Conservation (phyloP, 2,888 invertebrate genomes). For the Ischnus inquisitorius region DNA sequence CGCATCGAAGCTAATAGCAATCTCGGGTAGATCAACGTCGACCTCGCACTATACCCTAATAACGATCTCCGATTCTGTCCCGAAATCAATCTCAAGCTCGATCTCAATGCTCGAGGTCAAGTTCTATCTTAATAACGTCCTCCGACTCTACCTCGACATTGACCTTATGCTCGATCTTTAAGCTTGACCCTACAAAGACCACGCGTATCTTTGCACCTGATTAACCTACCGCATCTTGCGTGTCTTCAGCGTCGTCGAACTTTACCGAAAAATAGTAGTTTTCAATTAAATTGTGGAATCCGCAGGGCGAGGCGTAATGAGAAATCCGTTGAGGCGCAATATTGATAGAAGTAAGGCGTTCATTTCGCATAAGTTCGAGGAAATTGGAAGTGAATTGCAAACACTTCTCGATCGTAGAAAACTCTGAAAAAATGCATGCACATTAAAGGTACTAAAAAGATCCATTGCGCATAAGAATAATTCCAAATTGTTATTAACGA, state of each 20-base stretch:
- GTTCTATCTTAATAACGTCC: background rate
- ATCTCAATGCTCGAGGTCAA: background rate
- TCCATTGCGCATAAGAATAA: no score
- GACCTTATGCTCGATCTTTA: background rate
- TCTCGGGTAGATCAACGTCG: background rate
- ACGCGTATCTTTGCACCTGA: no score
- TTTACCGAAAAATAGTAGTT: background rate
- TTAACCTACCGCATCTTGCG: background rate
- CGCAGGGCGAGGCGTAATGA: background rate
- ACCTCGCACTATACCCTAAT: no score
- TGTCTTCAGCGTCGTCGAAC: background rate
- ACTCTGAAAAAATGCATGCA: no score
- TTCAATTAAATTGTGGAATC: background rate
- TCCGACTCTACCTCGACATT: background rate
- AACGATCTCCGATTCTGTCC: background rate
- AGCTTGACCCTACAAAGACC: background rate
- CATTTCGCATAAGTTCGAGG: no score
- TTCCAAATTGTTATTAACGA: no score
- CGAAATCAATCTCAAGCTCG: background rate
- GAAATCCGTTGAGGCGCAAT: background rate
- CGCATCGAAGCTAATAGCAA: no score
- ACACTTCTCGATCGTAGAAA: no score
- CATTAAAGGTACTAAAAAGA: no score
- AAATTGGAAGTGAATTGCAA: no score
- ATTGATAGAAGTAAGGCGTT: background rate